phyloP scores from a whole-genome alignment of 2,797 vertebrate species.

The Acrocephalus scirpaceus region DNA sequence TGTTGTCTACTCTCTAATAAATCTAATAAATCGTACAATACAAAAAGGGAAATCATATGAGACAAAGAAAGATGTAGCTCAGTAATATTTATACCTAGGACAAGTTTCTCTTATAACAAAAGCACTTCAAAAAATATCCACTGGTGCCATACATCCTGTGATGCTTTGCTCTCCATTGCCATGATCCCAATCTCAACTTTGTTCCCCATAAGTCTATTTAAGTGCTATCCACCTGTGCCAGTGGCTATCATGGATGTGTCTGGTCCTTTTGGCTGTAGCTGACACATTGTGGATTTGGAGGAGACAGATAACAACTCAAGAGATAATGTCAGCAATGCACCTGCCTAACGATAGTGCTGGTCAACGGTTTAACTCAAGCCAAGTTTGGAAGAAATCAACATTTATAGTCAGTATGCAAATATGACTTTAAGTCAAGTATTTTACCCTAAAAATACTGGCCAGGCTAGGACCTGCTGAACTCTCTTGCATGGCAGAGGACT shows the following conservation, averaged over 20 bases:
- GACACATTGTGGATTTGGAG: background rate
- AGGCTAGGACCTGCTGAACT: background rate
- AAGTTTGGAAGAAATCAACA: background rate
- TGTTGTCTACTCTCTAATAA: background rate
- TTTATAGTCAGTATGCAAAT: background rate
- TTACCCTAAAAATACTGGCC: background rate
- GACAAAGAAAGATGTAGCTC: background rate
- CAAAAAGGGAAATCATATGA: background rate
- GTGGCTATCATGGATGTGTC: background rate
- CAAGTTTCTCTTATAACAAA: background rate
- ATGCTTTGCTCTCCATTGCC: background rate
- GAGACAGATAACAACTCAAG: background rate
- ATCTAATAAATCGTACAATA: background rate
- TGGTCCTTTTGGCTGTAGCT: background rate
- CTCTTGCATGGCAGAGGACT: background rate
- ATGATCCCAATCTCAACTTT: background rate
- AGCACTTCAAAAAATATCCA: background rate
- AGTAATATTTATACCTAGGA: background rate
- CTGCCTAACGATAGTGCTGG: fast-evolving
- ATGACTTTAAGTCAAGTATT: background rate
- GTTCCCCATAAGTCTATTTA: background rate
- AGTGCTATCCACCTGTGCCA: background rate
- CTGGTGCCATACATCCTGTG: background rate
- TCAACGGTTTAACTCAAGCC: background rate
- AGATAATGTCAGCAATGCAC: fast-evolving